Evolutionary conservation across 2,888 invertebrate species (phyloP), one percentile per base, ranked within the genome.

Genomic region (Brachypalpus laphriformis): DNA sequence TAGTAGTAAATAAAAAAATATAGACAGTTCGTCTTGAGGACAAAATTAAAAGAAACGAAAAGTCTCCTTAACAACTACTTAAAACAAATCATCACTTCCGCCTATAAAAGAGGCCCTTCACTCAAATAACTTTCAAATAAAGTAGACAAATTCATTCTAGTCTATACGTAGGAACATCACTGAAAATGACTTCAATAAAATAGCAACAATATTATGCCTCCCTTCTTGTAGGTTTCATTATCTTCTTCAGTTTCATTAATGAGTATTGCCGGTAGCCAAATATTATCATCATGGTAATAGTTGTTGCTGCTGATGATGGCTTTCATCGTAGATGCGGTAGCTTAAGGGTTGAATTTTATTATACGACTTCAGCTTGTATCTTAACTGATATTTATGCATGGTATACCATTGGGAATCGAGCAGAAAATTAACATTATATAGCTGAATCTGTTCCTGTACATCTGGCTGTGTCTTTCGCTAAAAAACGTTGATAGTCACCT

Each of bases 261-360:
- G 82, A 82, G 77, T 14, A 40, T 71, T 34, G 71, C 71, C 77
- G 59, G 59, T 77, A 71, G 82, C 70, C 59, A 51, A 77, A 57
- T 77, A 65, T 71, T 51, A 77, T 54, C 71, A 66, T 77, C 34
- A 59, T 66, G 37, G 40, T 71, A 54, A 65, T 66, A 54, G 59
- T 42, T 56, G 37, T 18, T 56, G 22, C 37, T 57, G 66, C n/a
- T 65, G 76, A 28, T 59, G 63, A 59, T 77, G 25, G 56, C 40
- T 70, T 76, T 65, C 56, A 51, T 59, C 65, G 51, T 65, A 59
- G 57, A 82, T 65, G 59, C 51, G 57, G 42, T 76, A 65, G 57
- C 70, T 70, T 57, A 71, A 71, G 82, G 54, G 71, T 71, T 71
- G 77, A 63, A 56, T 63, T 65, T 82, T 76, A 70, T 76, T 70